Evolutionary conservation across 1,140 invertebrate species (phyloP).

Genomic region (Neoseiulus cucumeris): DNA sequence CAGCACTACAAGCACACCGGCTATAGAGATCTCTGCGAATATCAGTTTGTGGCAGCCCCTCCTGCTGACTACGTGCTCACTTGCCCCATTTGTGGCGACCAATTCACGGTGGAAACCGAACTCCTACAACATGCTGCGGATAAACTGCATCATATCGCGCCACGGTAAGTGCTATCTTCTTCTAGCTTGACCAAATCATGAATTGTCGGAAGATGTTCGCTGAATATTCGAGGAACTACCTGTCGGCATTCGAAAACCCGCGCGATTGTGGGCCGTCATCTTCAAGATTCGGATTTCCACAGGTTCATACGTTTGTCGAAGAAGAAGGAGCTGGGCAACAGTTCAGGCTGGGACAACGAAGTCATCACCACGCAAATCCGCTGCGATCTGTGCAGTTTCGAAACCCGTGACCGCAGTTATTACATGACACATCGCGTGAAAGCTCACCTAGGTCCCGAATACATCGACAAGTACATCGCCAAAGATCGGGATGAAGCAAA

Average conservation of each 20-base stretch:
- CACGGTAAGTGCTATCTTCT: neutral
- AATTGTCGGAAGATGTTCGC: no score
- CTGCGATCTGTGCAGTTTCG: slow-evolving; percentile 3
- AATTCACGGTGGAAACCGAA: neutral
- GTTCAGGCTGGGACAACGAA: neutral
- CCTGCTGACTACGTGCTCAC: neutral
- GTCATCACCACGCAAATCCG: neutral
- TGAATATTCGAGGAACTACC: no score
- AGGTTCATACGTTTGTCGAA: neutral
- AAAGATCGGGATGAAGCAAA: neutral
- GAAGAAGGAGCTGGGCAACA: neutral
- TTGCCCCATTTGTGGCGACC: neutral
- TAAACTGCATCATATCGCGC: neutral
- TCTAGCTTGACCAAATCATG: no score
- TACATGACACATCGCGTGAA: slow-evolving; percentile 7
- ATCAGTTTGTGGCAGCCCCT: neutral
- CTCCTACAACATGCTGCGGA: neutral
- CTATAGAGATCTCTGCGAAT: neutral
- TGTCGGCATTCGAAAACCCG: no score
- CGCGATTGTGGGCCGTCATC: no score
- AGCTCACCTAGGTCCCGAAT: neutral
- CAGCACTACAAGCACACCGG: slow-evolving; percentile 8
- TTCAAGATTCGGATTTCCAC: no score
- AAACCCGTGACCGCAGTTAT: neutral
- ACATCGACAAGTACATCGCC: neutral